phyloP scores from a whole-genome alignment of 1,140 invertebrate species.

The Coelopa frigida region DNA sequence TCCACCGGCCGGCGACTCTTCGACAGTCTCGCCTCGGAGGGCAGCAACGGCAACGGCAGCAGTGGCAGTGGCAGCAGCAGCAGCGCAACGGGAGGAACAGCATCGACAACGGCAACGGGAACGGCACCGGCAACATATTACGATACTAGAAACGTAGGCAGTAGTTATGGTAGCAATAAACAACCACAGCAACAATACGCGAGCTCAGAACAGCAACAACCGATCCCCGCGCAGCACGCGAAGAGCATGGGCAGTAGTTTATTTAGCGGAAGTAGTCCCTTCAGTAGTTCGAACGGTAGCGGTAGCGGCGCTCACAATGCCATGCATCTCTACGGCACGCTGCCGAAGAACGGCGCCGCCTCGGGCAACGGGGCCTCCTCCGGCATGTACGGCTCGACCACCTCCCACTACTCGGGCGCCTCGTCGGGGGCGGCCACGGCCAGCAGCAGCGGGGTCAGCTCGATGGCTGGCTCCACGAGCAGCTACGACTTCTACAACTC shows the following conservation, averaged over 20 bases:
- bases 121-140: slow-evolving; percentile 27
- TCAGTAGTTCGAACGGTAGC: slow-evolving; percentile 24
- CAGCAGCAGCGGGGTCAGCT: slow-evolving; percentile 41
- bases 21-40: slow-evolving; percentile 33
- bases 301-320: slow-evolving; percentile 27
- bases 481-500: slow-evolving; percentile 39
- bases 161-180: slow-evolving; percentile 21
- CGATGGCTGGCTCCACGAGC: slow-evolving; percentile 41
- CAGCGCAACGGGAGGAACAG: slow-evolving; percentile 14
- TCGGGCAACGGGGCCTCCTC: slow-evolving; percentile 11
- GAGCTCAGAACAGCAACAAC: slow-evolving; percentile 25
- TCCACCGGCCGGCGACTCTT: slow-evolving; percentile 37
- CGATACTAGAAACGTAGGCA: slow-evolving; percentile 26
- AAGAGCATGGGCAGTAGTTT: slow-evolving; percentile 15
- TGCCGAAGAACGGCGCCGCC: slow-evolving; percentile 34
- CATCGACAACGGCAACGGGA: slow-evolving; percentile 19
- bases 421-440: slow-evolving; percentile 25
- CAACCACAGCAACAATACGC: no score
- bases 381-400: slow-evolving; percentile 22
- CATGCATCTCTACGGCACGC: slow-evolving; percentile 39
- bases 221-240: slow-evolving; percentile 16
- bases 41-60: not conserved
- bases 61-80: not conserved
- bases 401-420: slow-evolving; percentile 15
- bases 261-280: slow-evolving; percentile 22